Base-by-base conservation (phyloP, 2,113 vertebrate genomes). In the Amia ocellicauda region DNA sequence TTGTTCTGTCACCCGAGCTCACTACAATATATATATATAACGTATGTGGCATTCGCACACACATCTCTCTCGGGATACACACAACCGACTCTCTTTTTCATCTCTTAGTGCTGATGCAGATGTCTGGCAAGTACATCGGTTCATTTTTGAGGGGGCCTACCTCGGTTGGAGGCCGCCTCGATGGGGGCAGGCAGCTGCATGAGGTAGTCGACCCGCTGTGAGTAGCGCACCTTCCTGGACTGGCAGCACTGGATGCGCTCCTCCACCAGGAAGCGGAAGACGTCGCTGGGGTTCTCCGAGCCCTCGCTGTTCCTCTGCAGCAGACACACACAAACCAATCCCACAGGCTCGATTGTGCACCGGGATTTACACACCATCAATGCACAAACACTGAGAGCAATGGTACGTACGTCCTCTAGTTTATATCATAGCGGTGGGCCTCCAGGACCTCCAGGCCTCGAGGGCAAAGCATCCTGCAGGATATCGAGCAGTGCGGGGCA, bases 191-290 rank as follows among this genome's bases (percentile, higher is more conserved):
- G 97, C 28, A 99, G 63, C 79, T 97, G 95, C 89, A 98, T 97
- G 83, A 98, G 86, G 66, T 95, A 96, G 74, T 98, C 96, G 9
- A 97, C 93, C 69, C 95, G 86, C 74, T 97, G 89, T 0, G 83
- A 83, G 82, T 99, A 99, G 63, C 95, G 93, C 57, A 99, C 97
- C 69, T 93, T 95, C 11, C 93, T 82, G 31, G 91, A 87, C 86
- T 99, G 97, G 79, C 97, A 99, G 80, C 97, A 99, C 75, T 98
- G 95, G 1, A 91, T 80, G 10, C 96, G 90, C 66, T 99, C 97
- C 80, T 99, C 97, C 75, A 99, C 93, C 78, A 98, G 80, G 87
- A 97, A 99, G 20, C 96, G 90, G 73, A 99, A 99, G 47, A 91
- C 93, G 0, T 98, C 96, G 0, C 93, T 98, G 19, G 96, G 94